Conservation (phyloP, 2,888 invertebrate genomes). For the Drosophila emarginata region DNA sequence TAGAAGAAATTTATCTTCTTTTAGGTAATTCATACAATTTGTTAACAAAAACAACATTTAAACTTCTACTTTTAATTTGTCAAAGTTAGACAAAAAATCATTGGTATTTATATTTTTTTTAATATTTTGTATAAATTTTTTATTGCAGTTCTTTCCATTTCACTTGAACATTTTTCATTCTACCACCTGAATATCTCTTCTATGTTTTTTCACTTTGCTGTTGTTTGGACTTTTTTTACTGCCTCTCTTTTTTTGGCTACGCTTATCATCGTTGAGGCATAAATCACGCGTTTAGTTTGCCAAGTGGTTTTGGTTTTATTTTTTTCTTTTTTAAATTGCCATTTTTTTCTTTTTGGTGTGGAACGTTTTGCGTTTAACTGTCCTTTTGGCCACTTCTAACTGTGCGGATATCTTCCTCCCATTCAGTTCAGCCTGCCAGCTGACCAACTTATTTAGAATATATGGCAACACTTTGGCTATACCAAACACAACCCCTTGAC, state of each 20-base stretch:
- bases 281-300: conserved; percentile 76
- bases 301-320: conserved; percentile 62
- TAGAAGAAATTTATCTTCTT: too few species aligned
- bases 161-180: conserved; percentile 8
- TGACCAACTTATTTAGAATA: conserved; percentile 75
- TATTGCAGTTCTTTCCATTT: neutral
- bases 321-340: neutral
- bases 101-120: too few species aligned
- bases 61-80: too few species aligned
- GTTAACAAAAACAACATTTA: neutral
- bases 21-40: neutral
- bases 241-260: conserved; percentile 16
- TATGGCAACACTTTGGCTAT: conserved; percentile 79
- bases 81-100: too few species aligned
- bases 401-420: conserved; percentile 21
- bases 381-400: conserved; percentile 58
- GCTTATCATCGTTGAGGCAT: conserved; percentile 69
- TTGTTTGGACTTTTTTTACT: conserved; percentile 12
- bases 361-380: conserved; percentile 69
- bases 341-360: conserved; percentile 21
- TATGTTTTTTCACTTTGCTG: conserved; percentile 6
- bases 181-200: neutral
- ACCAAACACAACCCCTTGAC: conserved; percentile 70
- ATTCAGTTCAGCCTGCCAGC: conserved; percentile 38
- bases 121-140: neutral